A percentile compares a stretch with the other conserved stretches of the same genome.
Conservation (phyloP, 2,113 vertebrate genomes). For the Syngnathus typhle region DNA sequence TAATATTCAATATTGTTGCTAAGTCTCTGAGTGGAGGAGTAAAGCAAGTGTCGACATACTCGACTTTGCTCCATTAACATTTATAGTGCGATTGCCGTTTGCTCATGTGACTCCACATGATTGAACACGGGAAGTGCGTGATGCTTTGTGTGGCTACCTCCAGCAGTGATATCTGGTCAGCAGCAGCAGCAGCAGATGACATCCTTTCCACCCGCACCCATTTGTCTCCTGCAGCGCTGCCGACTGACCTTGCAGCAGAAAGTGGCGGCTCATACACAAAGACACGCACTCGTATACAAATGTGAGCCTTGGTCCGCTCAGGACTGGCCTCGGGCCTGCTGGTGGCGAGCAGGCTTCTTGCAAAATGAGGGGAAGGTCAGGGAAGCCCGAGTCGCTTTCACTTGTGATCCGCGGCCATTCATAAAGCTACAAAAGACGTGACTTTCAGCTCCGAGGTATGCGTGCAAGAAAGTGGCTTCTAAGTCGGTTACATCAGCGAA, state of each 20-base stretch:
- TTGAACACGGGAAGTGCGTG: slow-evolving; percentile 14
- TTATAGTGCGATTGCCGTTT: slow-evolving; percentile 16
- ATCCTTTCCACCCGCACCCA: slow-evolving; percentile 22
- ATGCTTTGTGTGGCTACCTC: slow-evolving; percentile 26
- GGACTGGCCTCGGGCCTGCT: slow-evolving; percentile 30
- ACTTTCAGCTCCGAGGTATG: slow-evolving; percentile 10
- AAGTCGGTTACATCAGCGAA: too few relatives aligned
- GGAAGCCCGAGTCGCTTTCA: slow-evolving; percentile 5
- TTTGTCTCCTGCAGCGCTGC: slow-evolving; percentile 29
- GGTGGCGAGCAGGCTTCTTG: slow-evolving; percentile 5
- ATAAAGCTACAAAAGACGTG: slow-evolving; percentile 18
- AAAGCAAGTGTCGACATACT: slow-evolving; percentile 7
- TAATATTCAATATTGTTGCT: background rate
- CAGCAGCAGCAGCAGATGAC: slow-evolving; percentile 31
- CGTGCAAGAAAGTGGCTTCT: background rate
- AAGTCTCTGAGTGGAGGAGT: slow-evolving; percentile 14
- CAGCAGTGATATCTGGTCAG: slow-evolving; percentile 40
- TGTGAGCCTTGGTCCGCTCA: slow-evolving; percentile 9
- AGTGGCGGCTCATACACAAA: slow-evolving; percentile 24
- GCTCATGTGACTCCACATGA: slow-evolving; percentile 3
- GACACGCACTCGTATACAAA: slow-evolving; percentile 3
- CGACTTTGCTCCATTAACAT: slow-evolving; percentile 8
- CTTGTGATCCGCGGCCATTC: slow-evolving; percentile 25
- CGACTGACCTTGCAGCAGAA: slow-evolving; percentile 57
- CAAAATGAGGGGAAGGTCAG: slow-evolving; percentile 19